Evolutionary conservation across 2,113 vertebrate species (phyloP), one percentile per base, ranked within the genome.

Genomic region (Antechinus flavipes): DNA sequence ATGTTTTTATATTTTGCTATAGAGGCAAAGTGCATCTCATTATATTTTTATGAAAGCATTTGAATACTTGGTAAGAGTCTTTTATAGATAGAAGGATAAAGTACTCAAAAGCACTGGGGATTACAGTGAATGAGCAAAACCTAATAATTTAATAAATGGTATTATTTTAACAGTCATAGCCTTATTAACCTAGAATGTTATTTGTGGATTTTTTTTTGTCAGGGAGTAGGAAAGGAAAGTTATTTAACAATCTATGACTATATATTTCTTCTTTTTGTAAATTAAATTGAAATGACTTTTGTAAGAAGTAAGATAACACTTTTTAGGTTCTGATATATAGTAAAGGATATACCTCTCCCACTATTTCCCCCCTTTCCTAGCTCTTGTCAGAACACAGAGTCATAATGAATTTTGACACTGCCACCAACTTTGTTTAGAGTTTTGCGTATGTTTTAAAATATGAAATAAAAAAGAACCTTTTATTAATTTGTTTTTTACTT

Each of bases 1-100:
- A 42, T 92, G 94, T 90, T 91, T 53, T 58, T 53, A 56, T 22
- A 61, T 35, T 93, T 96, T 96, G 55, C 97, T 97, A 91, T 95
- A 94, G 54, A 91, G 46, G 52, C 27, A 96, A 8, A 76, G 9
- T 42, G 0, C 91, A 42, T 96, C 58, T 96, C 93, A 9, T 61
- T 95, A 19, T 93, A 68, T 93, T 95, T 68, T 94, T 93, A 42
- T 46, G 91, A 95, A 95, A 52, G 96, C 27, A 68, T 54, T 95
- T 97, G 10, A 61, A 14, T 30, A 61, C 2, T 61, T 95, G 76
- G 49, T 46, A 94, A 92, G 23, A 94, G 24, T 95, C 24, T 94
- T 96, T 92, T 92, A n/a, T 93, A 84, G 92, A 91, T 54, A 93
- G 25, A 49, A 91, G 35, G 94, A 56, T 93, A 91, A 94, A 94